Conservation (phyloP, 2,888 invertebrate genomes). For the Drosophila paramelanica region DNA sequence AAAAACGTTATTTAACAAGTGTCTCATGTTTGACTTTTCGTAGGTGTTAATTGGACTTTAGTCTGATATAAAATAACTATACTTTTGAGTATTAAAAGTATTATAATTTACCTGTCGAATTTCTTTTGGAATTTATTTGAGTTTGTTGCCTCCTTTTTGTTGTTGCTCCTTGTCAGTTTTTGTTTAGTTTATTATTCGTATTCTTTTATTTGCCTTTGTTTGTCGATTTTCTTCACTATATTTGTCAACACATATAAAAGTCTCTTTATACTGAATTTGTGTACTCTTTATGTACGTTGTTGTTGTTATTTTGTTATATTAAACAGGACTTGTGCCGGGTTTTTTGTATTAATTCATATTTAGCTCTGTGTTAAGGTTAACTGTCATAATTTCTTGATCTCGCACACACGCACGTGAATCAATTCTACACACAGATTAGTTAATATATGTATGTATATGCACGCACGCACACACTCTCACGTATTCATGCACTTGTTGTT, state of each 20-base stretch:
- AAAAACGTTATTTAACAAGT: conserved; percentile 11
- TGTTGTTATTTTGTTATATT: conserved; percentile 48
- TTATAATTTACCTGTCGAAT: conserved; percentile 61
- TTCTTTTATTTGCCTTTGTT: conserved; percentile 27
- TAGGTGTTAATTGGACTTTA: conserved; percentile 39
- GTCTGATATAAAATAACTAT: background rate
- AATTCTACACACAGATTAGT: conserved; percentile 29
- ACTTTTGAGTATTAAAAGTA: too few species aligned
- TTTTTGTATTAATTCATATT: conserved; percentile 46
- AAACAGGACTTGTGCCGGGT: conserved; percentile 68
- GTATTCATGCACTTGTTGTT: conserved; percentile 31
- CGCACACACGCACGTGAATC: conserved; percentile 34
- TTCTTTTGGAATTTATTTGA: conserved; percentile 34
- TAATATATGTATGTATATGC: conserved; percentile 4
- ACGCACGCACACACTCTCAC: conserved; percentile 9
- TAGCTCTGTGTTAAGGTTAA: conserved; percentile 44
- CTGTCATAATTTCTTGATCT: conserved; percentile 66
- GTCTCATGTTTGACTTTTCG: conserved; percentile 6
- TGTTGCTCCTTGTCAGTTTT: conserved; percentile 28
- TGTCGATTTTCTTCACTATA: conserved; percentile 48
- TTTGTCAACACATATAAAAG: conserved; percentile 28
- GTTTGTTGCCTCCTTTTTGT: conserved; percentile 19
- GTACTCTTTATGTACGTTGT: conserved; percentile 27
- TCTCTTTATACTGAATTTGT: conserved; percentile 30
- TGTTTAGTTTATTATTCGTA: conserved; percentile 23